Percentiles rank a stretch among this genome's conserved stretches.
Conservation (phyloP, 2,797 vertebrate genomes). For the Crocodylus rhombifer region DNA sequence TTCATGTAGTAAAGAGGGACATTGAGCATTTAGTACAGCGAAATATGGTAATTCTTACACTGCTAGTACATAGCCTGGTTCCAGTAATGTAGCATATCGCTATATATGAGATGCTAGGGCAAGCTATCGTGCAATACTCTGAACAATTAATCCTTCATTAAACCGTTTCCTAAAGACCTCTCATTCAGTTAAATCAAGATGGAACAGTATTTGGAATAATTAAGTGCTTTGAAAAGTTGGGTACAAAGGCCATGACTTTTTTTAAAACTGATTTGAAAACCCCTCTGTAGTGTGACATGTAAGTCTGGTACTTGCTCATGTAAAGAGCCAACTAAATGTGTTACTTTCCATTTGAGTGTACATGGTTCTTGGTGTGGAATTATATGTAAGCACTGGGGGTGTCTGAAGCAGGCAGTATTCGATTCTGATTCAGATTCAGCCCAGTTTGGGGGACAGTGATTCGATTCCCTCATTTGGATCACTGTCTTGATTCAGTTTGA, state of each 20-base stretch:
- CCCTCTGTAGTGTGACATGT: neutral
- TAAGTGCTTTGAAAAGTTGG: conserved; percentile 22
- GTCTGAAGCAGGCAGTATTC: too few species aligned
- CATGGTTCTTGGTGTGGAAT: neutral
- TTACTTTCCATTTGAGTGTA: neutral
- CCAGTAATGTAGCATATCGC: neutral
- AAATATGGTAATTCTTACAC: conserved; percentile 75
- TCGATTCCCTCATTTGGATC: too few species aligned
- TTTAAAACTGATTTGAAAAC: neutral
- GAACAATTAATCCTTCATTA: conserved; percentile 71
- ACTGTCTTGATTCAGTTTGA: too few species aligned
- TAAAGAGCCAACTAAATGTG: neutral
- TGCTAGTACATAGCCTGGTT: neutral
- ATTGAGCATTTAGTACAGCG: conserved; percentile 90
- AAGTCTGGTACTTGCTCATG: neutral
- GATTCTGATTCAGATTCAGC: too few species aligned
- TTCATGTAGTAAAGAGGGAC: conserved; percentile 92
- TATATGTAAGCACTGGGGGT: too few species aligned
- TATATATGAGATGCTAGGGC: neutral
- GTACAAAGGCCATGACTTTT: conserved; percentile 59
- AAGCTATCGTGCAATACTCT: conserved; percentile 20
- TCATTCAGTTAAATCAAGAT: conserved; percentile 55
- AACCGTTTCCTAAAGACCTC: conserved; percentile 35
- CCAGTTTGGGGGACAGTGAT: too few species aligned
- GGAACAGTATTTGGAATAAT: conserved; percentile 18